Evolutionary conservation across 2,888 invertebrate species (phyloP), one percentile per base, ranked within the genome.

Genomic region (Dorcus parallelipipedus): DNA sequence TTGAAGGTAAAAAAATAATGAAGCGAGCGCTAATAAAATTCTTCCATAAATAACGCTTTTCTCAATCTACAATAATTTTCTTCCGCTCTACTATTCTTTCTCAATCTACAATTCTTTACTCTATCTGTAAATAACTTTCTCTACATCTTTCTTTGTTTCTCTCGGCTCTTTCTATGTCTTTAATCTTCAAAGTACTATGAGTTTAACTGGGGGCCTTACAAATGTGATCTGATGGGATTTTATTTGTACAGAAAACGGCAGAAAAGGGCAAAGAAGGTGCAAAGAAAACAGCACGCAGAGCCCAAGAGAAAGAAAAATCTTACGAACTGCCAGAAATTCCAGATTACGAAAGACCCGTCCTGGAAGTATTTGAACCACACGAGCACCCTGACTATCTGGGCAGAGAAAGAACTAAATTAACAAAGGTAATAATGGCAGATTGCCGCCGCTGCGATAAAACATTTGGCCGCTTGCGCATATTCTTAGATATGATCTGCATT

Each of bases 311-410:
- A 33, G 86, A 85, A 3, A 84, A 86, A 76, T 80, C 84, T 55
- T 81, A 74, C 56, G 77, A 75, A 33, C 74, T 78, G 71, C 76
- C 76, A 61, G 77, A 73, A 62, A 78, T 86, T 53, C 83, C 87
- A 8, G 91, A 91, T 74, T 91, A 91, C 71, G 91, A 91, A 38
- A 83, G 90, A 65, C 86, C 90, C 2, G 86, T 85, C 2, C 81
- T 90, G 58, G 89, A 90, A 71, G 84, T 84, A 76, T 89, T 85
- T 68, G 86, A 88, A 74, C 82, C 83, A 52, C 67, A 67, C 54
- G 71, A 73, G 39, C 70, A 71, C 56, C 75, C 71, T 26, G 70
- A 82, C 79, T 73, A 81, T 79, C 71, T 83, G 79, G 70, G 82
- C 74, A 69, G 79, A 68, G 74, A 80, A 58, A 80, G 77, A 73